These are phyloP conservation scores for Drosophila koepferae DNA, from an alignment of 2,888 invertebrate species.

Conservation along the genomic window DNA sequence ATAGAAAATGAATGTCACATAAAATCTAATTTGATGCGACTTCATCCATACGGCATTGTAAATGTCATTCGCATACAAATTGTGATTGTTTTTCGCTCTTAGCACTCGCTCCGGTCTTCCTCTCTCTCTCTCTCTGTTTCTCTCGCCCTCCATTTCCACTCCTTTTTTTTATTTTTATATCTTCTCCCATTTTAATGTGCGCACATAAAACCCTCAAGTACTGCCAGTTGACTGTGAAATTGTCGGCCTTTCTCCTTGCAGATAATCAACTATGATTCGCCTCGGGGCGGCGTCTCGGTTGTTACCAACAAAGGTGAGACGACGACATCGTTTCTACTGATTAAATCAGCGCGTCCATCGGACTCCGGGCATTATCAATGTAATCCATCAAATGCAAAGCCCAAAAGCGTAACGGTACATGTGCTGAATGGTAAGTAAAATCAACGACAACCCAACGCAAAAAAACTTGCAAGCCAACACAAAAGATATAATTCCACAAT, in stretches of 20 bases:
- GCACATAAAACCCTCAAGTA: conserved; percentile 18
- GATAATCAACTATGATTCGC: conserved; percentile 98
- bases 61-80: conserved; percentile 66
- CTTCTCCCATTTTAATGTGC: conserved; percentile 32
- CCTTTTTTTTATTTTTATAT: conserved; percentile 3
- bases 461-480: conserved; percentile 36
- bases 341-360: conserved; percentile 93
- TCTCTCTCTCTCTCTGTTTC: background rate
- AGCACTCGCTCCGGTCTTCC: background rate
- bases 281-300: conserved; percentile 95
- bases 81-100: conserved; percentile 39
- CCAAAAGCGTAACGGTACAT: conserved; percentile 95
- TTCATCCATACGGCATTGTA: conserved; percentile 49
- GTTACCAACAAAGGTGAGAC: conserved; percentile 96
- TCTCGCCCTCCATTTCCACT: background rate
- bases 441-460: conserved; percentile 68
- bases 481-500: conserved; percentile 51
- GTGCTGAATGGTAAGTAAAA: conserved; percentile 94
- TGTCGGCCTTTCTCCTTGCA: conserved; percentile 83
- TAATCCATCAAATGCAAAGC: conserved; percentile 96
- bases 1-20: conserved; percentile 71
- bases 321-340: conserved; percentile 94
- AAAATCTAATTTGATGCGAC: conserved; percentile 60
- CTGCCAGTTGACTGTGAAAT: conserved; percentile 12
- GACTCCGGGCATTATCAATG: conserved; percentile 97